phyloP scores from a whole-genome alignment of 2,797 vertebrate species.

The Acridotheres tristis region DNA sequence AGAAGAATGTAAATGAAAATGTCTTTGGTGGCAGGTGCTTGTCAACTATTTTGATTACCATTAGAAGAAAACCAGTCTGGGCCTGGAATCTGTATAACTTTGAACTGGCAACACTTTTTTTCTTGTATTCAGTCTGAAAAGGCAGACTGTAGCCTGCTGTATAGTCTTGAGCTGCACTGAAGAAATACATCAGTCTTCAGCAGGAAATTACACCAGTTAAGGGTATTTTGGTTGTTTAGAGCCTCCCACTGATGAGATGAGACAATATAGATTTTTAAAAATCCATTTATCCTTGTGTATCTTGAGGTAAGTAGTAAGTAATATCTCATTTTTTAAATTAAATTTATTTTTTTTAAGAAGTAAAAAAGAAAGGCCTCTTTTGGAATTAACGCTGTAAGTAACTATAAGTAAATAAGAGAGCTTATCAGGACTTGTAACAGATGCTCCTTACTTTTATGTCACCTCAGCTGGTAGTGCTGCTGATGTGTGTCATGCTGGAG shows the following conservation, averaged over 20 bases:
- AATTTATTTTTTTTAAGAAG: background rate
- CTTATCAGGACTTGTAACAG: background rate
- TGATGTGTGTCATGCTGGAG: background rate
- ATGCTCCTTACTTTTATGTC: background rate
- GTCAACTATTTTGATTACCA: background rate
- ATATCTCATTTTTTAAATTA: background rate
- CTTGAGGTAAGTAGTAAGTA: background rate
- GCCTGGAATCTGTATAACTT: background rate
- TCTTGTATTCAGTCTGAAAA: background rate
- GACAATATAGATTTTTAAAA: background rate
- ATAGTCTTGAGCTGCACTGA: background rate
- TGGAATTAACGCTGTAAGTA: background rate
- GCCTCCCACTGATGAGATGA: background rate
- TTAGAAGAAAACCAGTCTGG: background rate
- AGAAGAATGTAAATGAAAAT: background rate
- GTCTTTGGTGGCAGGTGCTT: background rate
- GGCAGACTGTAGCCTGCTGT: background rate
- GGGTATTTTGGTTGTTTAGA: background rate
- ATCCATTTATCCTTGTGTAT: background rate
- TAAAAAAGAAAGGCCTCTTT: fast-evolving
- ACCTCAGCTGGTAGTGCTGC: background rate
- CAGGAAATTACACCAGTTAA: background rate
- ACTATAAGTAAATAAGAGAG: background rate
- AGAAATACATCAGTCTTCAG: background rate
- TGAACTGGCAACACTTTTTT: background rate